Evolutionary conservation across 2,888 invertebrate species (phyloP).

Genomic region (Xylota segnis): DNA sequence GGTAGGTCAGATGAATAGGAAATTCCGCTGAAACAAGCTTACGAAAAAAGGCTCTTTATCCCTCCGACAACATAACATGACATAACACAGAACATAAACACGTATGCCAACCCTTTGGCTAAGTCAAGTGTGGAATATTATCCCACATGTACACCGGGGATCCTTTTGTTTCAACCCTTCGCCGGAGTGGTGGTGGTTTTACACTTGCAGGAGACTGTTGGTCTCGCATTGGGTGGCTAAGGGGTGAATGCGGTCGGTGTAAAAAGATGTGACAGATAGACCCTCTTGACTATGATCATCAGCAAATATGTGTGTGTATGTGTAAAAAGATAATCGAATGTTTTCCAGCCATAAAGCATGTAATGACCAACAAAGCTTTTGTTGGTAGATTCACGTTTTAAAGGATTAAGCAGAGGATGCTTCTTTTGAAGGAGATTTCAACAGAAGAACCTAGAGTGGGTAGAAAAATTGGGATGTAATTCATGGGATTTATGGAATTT

Average conservation of each 20-base stretch:
- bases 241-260: constrained; percentile 62
- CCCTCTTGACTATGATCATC: constrained; percentile 69
- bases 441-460: not conserved
- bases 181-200: constrained; percentile 17
- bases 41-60: constrained; percentile 30
- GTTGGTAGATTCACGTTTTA: constrained; percentile 47
- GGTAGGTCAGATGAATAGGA: constrained; percentile 3
- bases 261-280: constrained; percentile 71
- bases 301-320: constrained; percentile 76
- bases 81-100: constrained; percentile 57
- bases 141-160: constrained; percentile 22
- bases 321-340: constrained; percentile 77
- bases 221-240: constrained; percentile 40
- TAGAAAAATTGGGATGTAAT: constrained; percentile 1
- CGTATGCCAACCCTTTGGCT: constrained; percentile 54
- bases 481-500: constrained; percentile 21
- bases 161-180: constrained; percentile 66
- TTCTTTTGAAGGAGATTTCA: constrained; percentile 43
- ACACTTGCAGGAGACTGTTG: constrained; percentile 30
- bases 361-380: constrained; percentile 68
- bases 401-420: constrained; percentile 28
- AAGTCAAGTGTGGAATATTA: constrained; percentile 73
- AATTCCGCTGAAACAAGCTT: constrained; percentile 18
- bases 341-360: constrained; percentile 74
- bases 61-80: constrained; percentile 52